Base-by-base conservation (phyloP, 37 sponge, comb jelly and placozoan genomes). In the Crambe crambe region DNA sequence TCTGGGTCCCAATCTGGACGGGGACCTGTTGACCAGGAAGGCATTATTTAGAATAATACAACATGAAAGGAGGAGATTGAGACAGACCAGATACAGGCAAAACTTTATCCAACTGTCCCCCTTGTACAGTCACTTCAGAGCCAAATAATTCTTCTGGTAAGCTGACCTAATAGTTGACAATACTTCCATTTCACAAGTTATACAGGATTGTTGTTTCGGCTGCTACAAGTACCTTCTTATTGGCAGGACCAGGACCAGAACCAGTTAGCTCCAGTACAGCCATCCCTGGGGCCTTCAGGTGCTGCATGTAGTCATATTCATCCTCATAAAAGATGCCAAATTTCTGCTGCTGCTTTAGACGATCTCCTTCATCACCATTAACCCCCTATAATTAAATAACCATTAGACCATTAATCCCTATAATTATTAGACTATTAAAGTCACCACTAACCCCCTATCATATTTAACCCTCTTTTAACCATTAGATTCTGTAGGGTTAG, bases 241-340 rank as follows among this genome's bases (percentile, higher is more conserved):
- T 38, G 47, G 80, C n/a, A 37, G 69, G 34, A 10, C 44, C 26
- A 37, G 0, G 40, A n/a, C n/a, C n/a, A 0, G 0, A 29, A 31
- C 68, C 56, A 3, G 15, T 32, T 36, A 30, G 18, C 64, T 73
- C 85, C 73, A 78, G 68, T 12, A 79, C 62, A 42, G 75, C 70
- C 20, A 76, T 73, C 25, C 70, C 71, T 27, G 88, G 88, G 41
- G 92, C 91, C 73, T 82, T 85, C 27, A 98, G 51, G 58, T 98
- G 99, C 77, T 98, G 99, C 74, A 98, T 51, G 80, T 98, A 98
- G 84, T 98, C 89, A 56, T 98, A 98, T 20, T 96, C 97, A 74
- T 98, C 99, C 1, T 86, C 79, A 58, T 64, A 98, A 79, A 72
- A 85, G 65, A 98, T 90, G 21, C 99, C 99, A 77, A 80, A 92